Evolutionary conservation across 2,888 invertebrate species (phyloP).

Genomic region (Cyaniris semiargus): DNA sequence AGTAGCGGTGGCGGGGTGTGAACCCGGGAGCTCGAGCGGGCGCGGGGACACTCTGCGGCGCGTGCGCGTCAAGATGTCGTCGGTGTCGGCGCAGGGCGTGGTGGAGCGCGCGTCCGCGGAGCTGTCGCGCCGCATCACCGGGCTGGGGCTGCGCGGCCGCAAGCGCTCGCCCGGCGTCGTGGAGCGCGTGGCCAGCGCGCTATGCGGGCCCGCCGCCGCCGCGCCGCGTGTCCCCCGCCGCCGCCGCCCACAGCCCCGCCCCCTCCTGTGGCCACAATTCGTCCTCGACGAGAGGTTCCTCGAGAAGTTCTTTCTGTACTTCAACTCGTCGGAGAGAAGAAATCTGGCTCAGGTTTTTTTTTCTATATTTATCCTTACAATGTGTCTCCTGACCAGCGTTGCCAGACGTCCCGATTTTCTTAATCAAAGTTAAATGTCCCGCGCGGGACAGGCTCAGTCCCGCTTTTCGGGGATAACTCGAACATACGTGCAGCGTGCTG

Average conservation of each 20-base stretch:
- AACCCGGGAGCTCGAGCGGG: slow-evolving; percentile 60
- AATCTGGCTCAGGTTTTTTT: slow-evolving; percentile 89
- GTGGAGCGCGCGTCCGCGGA: slow-evolving; percentile 95
- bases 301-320: slow-evolving; percentile 90
- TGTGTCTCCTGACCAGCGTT: too few species aligned
- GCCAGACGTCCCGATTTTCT: too few species aligned
- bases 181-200: slow-evolving; percentile 92
- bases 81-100: slow-evolving; percentile 93
- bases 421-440: too few species aligned
- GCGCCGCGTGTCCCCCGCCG: slow-evolving; percentile 62
- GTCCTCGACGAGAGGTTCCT: slow-evolving; percentile 93
- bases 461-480: too few species aligned
- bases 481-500: too few species aligned
- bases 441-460: too few species aligned
- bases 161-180: slow-evolving; percentile 85
- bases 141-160: slow-evolving; percentile 85
- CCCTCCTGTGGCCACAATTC: slow-evolving; percentile 86
- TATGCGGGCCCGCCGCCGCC: slow-evolving; percentile 85
- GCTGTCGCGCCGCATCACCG: slow-evolving; percentile 93
- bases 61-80: slow-evolving; percentile 85
- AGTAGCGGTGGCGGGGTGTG: slow-evolving; percentile 73
- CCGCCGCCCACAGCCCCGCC: slow-evolving; percentile 77
- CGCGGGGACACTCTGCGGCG: slow-evolving; percentile 72
- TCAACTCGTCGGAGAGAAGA: slow-evolving; percentile 88
- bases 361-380: neutral